Conservation (phyloP, 2,797 vertebrate species). For the Melanogrammus aeglefinus region DNA sequence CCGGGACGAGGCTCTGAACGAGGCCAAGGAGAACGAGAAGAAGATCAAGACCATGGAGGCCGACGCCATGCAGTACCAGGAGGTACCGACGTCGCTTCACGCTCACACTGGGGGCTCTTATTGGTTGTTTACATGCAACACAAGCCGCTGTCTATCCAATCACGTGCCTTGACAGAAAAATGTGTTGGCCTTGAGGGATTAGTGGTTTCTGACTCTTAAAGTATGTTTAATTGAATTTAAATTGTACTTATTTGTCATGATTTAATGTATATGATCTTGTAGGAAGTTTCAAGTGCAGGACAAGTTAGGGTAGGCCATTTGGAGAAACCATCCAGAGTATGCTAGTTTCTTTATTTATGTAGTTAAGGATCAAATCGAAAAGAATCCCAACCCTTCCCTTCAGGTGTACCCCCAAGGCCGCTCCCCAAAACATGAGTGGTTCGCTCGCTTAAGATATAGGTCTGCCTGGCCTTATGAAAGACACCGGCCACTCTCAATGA, state of each 20-base stretch:
- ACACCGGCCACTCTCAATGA: too few species aligned
- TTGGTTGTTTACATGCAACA: background rate
- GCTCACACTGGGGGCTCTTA: background rate
- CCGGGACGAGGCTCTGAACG: constrained; percentile 84
- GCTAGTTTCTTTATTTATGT: too few species aligned
- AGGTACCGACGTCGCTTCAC: constrained; percentile 68
- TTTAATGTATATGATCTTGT: too few species aligned
- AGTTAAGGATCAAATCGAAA: too few species aligned
- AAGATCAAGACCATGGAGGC: constrained; percentile 92
- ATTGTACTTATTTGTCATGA: background rate
- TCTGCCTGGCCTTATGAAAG: too few species aligned
- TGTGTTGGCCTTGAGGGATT: background rate
- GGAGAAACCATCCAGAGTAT: too few species aligned
- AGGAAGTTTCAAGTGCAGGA: too few species aligned
- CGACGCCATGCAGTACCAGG: constrained; percentile 86
- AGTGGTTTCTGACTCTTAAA: background rate
- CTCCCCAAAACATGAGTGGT: too few species aligned
- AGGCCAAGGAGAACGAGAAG: constrained; percentile 90
- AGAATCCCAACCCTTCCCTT: too few species aligned
- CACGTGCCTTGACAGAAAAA: background rate
- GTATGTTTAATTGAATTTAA: background rate
- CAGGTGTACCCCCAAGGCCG: too few species aligned
- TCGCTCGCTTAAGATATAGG: too few species aligned
- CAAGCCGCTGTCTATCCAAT: background rate
- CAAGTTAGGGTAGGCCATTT: too few species aligned